A percentile compares a stretch with the other conserved stretches of the same genome.
phyloP scores from a whole-genome alignment of 2,797 vertebrate species.

The Tadarida brasiliensis region DNA sequence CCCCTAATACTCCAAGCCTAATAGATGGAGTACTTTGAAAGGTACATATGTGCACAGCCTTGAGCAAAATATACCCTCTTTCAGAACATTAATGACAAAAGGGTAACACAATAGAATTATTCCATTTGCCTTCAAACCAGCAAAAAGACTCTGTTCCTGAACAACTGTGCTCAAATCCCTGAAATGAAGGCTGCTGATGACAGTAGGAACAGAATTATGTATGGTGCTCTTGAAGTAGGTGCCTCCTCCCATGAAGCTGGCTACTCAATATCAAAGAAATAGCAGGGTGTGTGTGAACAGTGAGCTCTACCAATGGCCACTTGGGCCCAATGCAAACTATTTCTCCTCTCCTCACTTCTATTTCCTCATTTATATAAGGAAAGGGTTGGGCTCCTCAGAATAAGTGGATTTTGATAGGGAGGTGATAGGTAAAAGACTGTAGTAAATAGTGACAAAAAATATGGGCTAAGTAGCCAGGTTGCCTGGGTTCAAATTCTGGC shows the following conservation, averaged over 20 bases:
- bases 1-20: not conserved
- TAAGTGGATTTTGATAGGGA: not conserved
- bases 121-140: slow-evolving; percentile 33
- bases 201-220: not conserved
- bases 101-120: slow-evolving; percentile 29
- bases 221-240: not conserved
- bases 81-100: slow-evolving; percentile 43
- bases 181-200: slow-evolving; percentile 6
- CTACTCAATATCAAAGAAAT: not conserved
- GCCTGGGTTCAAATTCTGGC: not conserved
- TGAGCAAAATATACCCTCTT: slow-evolving; percentile 29
- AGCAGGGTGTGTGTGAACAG: not conserved
- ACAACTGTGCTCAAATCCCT: not conserved
- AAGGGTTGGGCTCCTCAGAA: not conserved
- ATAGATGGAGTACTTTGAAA: slow-evolving; percentile 54
- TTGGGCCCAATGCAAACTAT: not conserved
- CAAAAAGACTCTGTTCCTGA: not conserved
- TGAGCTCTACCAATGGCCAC: not conserved
- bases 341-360: not conserved
- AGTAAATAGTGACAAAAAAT: not conserved
- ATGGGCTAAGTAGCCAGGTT: not conserved
- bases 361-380: not conserved
- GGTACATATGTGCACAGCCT: not conserved
- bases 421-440: not conserved
- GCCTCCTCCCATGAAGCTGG: not conserved